Evolutionary conservation across 1,140 invertebrate genomes (phyloP).

Genomic region (Goniozus legneri): DNA sequence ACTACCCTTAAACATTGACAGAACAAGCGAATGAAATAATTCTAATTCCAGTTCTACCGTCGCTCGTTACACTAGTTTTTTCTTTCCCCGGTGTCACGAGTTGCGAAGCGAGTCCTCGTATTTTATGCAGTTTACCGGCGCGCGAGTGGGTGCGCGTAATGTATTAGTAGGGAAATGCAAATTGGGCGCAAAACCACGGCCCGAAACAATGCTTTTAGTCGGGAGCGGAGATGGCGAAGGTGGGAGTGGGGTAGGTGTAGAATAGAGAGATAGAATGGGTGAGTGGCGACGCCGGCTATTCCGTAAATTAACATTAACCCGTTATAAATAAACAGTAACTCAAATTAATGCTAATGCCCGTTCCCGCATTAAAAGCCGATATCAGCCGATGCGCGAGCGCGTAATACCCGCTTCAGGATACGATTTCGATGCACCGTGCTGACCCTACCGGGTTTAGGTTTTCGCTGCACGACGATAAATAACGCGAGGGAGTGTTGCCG

Average conservation of each 20-base stretch:
- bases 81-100: slow-evolving; percentile 19
- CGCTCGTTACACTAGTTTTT: no score
- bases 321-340: slow-evolving; percentile 45
- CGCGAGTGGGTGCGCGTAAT: slow-evolving; percentile 34
- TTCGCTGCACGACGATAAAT: no score
- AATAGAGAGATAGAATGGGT: slow-evolving; percentile 10
- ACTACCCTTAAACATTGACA: no score
- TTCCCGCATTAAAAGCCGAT: slow-evolving; percentile 32
- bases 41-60: no score
- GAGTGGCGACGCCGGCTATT: slow-evolving; percentile 26
- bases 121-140: slow-evolving; percentile 37
- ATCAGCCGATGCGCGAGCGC: slow-evolving; percentile 17
- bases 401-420: no score
- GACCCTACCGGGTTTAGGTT: no score
- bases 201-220: slow-evolving; percentile 46
- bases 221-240: slow-evolving; percentile 4
- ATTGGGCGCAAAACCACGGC: slow-evolving; percentile 43
- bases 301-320: slow-evolving; percentile 45
- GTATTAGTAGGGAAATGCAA: slow-evolving; percentile 45
- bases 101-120: slow-evolving; percentile 29
- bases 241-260: slow-evolving; percentile 4
- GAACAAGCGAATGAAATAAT: no score
- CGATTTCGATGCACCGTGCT: no score
- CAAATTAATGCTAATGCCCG: slow-evolving; percentile 44
- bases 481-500: neutral